phyloP scores from a whole-genome alignment of 1,140 invertebrate genomes.

The Reticulitermes speratus region DNA sequence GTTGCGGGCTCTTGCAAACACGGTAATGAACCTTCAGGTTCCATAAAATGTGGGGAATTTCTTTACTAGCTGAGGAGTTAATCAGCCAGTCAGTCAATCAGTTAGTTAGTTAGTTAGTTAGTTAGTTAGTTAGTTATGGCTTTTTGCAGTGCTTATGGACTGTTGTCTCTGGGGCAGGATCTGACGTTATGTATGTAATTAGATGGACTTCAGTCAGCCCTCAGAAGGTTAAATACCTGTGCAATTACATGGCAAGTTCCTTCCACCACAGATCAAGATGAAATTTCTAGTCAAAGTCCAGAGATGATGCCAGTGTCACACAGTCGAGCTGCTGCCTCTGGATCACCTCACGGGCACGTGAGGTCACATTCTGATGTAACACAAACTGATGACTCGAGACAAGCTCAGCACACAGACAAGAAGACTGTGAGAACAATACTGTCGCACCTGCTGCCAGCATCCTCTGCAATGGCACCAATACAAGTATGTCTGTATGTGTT shows the following conservation, averaged over 20 bases:
- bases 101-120: no score
- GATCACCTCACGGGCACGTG: background rate
- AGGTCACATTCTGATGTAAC: conserved; percentile 9
- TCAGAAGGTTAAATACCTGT: no score
- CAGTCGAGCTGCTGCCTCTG: background rate
- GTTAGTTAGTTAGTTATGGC: no score
- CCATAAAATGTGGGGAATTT: no score
- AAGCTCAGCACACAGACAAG: conserved; percentile 48
- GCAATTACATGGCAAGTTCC: background rate
- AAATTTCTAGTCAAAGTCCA: background rate
- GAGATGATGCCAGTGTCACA: background rate
- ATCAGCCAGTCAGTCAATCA: no score
- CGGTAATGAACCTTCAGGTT: no score
- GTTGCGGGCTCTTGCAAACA: no score
- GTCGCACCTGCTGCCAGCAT: conserved; percentile 63
- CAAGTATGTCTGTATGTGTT: background rate
- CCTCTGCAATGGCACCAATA: conserved; percentile 46
- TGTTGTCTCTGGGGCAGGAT: no score
- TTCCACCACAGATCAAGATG: background rate
- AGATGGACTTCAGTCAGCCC: no score
- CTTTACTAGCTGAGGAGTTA: no score
- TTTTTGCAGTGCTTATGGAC: no score
- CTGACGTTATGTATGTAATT: no score
- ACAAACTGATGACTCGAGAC: background rate
- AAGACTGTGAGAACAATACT: conserved; percentile 71